These are phyloP conservation scores for Epicampocera succincta DNA, from an alignment of 2,888 invertebrate genomes.

Conservation along the genomic window DNA sequence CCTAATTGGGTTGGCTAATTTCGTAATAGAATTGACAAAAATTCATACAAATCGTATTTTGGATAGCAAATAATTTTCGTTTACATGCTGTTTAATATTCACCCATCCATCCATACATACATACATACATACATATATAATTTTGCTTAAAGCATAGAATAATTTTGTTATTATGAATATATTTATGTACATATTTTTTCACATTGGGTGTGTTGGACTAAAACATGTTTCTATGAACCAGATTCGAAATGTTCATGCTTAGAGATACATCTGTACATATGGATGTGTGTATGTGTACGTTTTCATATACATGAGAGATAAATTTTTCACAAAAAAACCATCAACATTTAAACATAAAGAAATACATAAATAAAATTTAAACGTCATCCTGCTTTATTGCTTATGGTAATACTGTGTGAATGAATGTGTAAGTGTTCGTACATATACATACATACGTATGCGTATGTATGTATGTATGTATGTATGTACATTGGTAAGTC, in stretches of 20 bases:
- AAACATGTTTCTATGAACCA: slow-evolving; percentile 49
- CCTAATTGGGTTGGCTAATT: too few relatives aligned
- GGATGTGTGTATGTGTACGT: background rate
- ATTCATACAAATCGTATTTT: too few relatives aligned
- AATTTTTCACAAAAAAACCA: slow-evolving; percentile 11
- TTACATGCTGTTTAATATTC: slow-evolving; percentile 16
- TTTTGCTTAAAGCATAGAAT: slow-evolving; percentile 28
- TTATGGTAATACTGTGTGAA: slow-evolving; percentile 37
- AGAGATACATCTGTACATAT: slow-evolving; percentile 25
- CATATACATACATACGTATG: too few relatives aligned
- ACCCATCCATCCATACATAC: background rate
- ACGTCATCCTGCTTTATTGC: slow-evolving; percentile 55
- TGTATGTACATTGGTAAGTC: background rate
- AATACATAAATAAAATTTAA: slow-evolving; percentile 28
- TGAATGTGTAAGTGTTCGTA: background rate
- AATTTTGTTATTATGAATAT: slow-evolving; percentile 23
- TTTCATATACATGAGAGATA: slow-evolving; percentile 12
- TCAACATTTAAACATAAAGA: background rate
- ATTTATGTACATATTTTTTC: too few relatives aligned
- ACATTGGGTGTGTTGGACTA: slow-evolving; percentile 53
- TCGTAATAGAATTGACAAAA: too few relatives aligned
- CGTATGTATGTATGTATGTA: background rate
- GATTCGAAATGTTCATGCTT: slow-evolving; percentile 10
- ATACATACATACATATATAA: background rate
- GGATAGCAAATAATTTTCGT: slow-evolving; percentile 1